Conservation (phyloP, 2,797 vertebrate genomes). For the Amblyopsis hoosieri region DNA sequence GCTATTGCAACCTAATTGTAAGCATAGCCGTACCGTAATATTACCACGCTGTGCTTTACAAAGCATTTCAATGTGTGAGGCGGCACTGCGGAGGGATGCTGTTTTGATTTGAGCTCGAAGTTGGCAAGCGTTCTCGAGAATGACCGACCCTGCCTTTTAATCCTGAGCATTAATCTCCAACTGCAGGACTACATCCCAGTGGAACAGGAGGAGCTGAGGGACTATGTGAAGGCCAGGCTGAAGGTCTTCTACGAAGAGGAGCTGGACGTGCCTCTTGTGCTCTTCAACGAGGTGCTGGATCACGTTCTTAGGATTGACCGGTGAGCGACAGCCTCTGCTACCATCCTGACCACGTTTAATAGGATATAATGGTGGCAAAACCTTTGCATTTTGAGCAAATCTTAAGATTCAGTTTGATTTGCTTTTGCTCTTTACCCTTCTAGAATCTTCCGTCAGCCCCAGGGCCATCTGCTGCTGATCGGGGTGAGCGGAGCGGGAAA, state of each 20-base stretch:
- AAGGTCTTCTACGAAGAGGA: conserved; percentile 99
- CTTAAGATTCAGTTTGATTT: background rate
- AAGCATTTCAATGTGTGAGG: no score
- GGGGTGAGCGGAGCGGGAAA: conserved; percentile 98
- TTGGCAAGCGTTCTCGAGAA: no score
- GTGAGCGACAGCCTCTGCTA: conserved; percentile 59
- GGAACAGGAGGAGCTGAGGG: conserved; percentile 96
- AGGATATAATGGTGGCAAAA: no score
- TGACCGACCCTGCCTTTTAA: background rate
- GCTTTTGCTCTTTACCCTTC: conserved; percentile 25
- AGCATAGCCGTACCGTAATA: no score
- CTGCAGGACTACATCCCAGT: conserved; percentile 96
- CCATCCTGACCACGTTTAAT: background rate
- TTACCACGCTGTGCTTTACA: no score
- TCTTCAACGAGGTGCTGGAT: conserved; percentile 98
- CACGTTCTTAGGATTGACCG: conserved; percentile 96
- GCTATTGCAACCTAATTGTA: no score
- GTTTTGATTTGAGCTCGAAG: no score
- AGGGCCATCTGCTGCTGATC: conserved; percentile 96
- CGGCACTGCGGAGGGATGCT: no score
- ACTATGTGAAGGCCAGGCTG: conserved; percentile 97
- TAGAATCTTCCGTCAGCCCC: conserved; percentile 98
- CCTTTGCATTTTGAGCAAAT: background rate
- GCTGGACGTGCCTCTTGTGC: conserved; percentile 94
- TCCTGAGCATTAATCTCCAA: conserved; percentile 13